Evolutionary conservation across 2,888 invertebrate species (phyloP), one percentile per base, ranked within the genome.

Genomic region (Neoascia interrupta): DNA sequence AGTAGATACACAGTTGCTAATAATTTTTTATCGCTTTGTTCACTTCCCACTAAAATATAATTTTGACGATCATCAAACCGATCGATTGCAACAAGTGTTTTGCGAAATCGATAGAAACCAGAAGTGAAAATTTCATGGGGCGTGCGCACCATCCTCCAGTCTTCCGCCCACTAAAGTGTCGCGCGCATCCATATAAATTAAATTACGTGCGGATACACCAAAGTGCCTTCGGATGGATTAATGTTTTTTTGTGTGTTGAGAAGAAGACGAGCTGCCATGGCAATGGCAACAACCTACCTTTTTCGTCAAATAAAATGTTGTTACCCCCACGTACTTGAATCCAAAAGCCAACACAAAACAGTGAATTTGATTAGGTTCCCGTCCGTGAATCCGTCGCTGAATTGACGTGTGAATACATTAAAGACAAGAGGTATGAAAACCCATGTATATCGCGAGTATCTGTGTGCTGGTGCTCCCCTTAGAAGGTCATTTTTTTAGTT

Each of bases 401-500:
- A 10, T 8, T 21, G 13, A 19, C 31, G 31, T 10, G 13, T 58
- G 8, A 11, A 10, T 8, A 5, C 15, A 8, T 31, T 5, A 11
- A 10, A 1, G 39, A 41, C 11, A 16, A 13, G 6, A 19, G 10
- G 6, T 6, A 18, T 34, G 13, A 5, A 21, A 15, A 19, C 21
- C 11, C 8, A 28, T 21, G 36, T 60, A 39, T 31, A 11, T n/a
- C n/a, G 13, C 8, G 26, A 16, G 13, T 1, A 18, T 47, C 5
- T 11, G 18, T 37, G 39, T 37, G 23, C 15, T 39, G 36, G 36
- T 43, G 31, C 31, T 56, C 37, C 10, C 72, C 72, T 36, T 73
- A 73, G 64, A 73, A 58, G 72, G 72, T 58, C 56, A 73, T 72
- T 73, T 61, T 58, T 36, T 36, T 53, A 43, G 26, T 53, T 58